Conservation (phyloP, 1,140 invertebrate genomes). For the Drosophila suzukii region DNA sequence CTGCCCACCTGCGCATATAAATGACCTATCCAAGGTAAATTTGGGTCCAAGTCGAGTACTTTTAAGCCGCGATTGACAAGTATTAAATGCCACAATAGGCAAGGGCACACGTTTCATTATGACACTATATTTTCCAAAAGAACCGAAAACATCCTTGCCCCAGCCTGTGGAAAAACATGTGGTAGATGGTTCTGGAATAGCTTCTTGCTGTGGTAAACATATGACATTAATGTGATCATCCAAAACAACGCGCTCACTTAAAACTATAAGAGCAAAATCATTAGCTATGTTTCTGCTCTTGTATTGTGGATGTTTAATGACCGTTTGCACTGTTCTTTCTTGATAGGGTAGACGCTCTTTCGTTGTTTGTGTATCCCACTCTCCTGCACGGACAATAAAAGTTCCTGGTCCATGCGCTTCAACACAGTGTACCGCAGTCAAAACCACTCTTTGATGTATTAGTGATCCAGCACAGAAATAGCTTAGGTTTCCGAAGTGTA, state of each 20-base stretch:
- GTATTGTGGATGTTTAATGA: constrained; percentile 86
- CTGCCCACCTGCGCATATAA: constrained; percentile 88
- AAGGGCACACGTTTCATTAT: constrained; percentile 88
- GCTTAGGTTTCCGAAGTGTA: constrained; percentile 88
- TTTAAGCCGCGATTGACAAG: constrained; percentile 85
- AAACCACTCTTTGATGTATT: constrained; percentile 88
- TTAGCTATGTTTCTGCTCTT: constrained; percentile 85
- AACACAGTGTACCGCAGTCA: constrained; percentile 89
- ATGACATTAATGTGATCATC: constrained; percentile 88
- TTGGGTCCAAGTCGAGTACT: constrained; percentile 85
- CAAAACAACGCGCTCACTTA: constrained; percentile 85
- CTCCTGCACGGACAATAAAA: constrained; percentile 88
- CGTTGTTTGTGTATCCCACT: constrained; percentile 90
- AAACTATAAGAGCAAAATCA: constrained; percentile 87
- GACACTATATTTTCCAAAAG: constrained; percentile 87
- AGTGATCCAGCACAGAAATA: constrained; percentile 90
- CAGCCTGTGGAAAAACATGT: constrained; percentile 92
- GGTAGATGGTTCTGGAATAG: constrained; percentile 83
- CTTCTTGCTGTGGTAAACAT: constrained; percentile 85
- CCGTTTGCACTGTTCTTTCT: constrained; percentile 86
- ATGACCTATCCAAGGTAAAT: constrained; percentile 85
- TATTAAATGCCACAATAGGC: constrained; percentile 85
- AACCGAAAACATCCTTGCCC: constrained; percentile 92
- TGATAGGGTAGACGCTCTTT: constrained; percentile 88
- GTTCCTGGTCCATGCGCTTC: constrained; percentile 85